Evolutionary conservation across 2,113 vertebrate species (phyloP).

Genomic region (Cyphomyrus plagiostoma): DNA sequence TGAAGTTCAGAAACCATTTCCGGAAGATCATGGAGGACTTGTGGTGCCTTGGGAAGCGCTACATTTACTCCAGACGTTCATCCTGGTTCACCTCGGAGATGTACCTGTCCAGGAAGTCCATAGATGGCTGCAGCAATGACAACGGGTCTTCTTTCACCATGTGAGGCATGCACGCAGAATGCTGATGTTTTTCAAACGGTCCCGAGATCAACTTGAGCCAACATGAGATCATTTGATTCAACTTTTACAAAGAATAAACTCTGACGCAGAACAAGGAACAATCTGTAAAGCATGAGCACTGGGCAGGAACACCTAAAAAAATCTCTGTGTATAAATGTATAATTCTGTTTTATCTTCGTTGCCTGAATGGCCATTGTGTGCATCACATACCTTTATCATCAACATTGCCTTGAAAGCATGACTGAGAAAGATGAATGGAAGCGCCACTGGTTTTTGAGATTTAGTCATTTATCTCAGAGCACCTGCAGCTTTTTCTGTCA

Average conservation of each 20-base stretch:
- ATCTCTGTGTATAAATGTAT: neutral
- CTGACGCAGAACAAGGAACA: neutral
- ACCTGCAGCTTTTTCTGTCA: neutral
- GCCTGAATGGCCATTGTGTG: neutral
- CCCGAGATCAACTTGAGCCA: neutral
- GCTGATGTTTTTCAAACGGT: neutral
- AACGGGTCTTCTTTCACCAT: constrained; percentile 73
- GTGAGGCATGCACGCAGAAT: constrained; percentile 34
- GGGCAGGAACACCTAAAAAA: neutral
- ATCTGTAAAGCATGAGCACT: neutral
- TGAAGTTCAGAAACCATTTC: constrained; percentile 83
- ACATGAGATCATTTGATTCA: neutral
- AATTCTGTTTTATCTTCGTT: neutral
- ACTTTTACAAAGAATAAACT: neutral
- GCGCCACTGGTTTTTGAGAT: neutral
- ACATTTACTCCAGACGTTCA: constrained; percentile 41
- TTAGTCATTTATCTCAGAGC: neutral
- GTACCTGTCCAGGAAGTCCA: constrained; percentile 58
- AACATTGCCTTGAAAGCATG: neutral
- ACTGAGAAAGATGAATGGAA: neutral
- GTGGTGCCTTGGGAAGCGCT: constrained; percentile 64
- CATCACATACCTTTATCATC: neutral
- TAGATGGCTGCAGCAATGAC: constrained; percentile 58
- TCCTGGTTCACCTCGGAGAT: constrained; percentile 58
- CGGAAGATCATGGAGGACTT: constrained; percentile 65